phyloP scores from a whole-genome alignment of 2,888 invertebrate species.

The Aromia moschata region DNA sequence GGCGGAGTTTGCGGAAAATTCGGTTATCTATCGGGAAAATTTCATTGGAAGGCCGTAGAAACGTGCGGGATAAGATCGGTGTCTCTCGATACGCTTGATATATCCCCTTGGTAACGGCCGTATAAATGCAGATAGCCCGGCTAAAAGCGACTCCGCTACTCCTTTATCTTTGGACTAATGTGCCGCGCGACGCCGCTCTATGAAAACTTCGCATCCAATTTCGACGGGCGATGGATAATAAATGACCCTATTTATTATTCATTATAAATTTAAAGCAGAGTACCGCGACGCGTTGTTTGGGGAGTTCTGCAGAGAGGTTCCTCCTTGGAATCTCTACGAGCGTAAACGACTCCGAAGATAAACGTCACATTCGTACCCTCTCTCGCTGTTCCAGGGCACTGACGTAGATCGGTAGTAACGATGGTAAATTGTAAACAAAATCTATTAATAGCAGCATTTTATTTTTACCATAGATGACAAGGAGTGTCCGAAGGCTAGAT shows the following conservation, averaged over 20 bases:
- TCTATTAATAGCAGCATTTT: too few species aligned
- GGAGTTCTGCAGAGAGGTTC: neutral
- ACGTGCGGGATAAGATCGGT: conserved; percentile 42
- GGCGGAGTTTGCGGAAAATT: conserved; percentile 40
- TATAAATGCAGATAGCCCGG: conserved; percentile 45
- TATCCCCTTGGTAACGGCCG: conserved; percentile 44
- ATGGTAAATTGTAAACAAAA: too few species aligned
- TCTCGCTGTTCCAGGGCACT: too few species aligned
- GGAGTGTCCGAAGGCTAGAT: too few species aligned
- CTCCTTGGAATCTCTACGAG: too few species aligned
- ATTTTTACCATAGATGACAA: too few species aligned
- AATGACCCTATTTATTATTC: conserved; percentile 30
- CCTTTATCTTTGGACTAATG: conserved; percentile 43
- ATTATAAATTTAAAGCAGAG: conserved; percentile 19
- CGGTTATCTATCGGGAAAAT: conserved; percentile 44
- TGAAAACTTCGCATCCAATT: conserved; percentile 37
- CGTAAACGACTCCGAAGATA: too few species aligned
- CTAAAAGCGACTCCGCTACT: conserved; percentile 35
- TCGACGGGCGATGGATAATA: conserved; percentile 25
- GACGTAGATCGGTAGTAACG: too few species aligned
- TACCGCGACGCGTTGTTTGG: conserved; percentile 11
- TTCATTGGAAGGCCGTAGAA: conserved; percentile 43
- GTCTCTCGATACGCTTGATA: conserved; percentile 44
- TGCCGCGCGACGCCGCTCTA: conserved; percentile 36
- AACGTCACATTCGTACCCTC: too few species aligned